Base-by-base conservation (phyloP, 2,888 invertebrate genomes). In the Prosopocoilus inquinatus region DNA sequence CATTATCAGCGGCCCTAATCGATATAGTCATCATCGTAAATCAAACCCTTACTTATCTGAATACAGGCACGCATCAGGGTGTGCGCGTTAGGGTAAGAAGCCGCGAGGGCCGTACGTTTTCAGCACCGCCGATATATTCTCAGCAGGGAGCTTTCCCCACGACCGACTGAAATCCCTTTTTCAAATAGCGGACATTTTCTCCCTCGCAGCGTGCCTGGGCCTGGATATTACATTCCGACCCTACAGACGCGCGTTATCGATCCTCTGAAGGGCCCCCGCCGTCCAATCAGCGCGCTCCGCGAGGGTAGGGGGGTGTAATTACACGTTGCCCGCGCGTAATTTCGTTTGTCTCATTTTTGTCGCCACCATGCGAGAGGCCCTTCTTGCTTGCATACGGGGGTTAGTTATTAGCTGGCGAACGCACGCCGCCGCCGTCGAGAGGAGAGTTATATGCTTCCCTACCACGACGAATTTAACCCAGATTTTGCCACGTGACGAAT, bases 21-120 rank as follows among this genome's bases (percentile, higher is more conserved):
- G 65, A 67, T 69, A 63, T 64, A 67, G 66, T 66, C 66, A 69
- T 67, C 66, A 64, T 58, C 63, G 65, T 69, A 67, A 68, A 69
- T 68, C 68, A 67, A 67, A 68, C 66, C 68, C 65, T 64, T 64
- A 63, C 63, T 66, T 67, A 67, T 65, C 62, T 61, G 55, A 50
- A 55, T 50, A 38, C 41, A 20, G 46, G 39, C 47, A 53, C 53
- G 53, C 53, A 53, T 47, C 47, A 39, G 9, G 43, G 53, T 20
- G 9, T 38, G 28, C 36, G 35, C 34, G 33, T 46, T 47, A 15
- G 47, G 34, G 9, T 35, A 35, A 46, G 46, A 20, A 16, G 35
- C 20, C 50, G 50, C 16, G 11, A 16, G 43, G 34, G 46, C 50
- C 50, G 48, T 53, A 66, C 60, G 65, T 67, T 66, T 66, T 66